phyloP scores from a whole-genome alignment of 1,140 invertebrate species.

The Amphibalanus amphitrite region DNA sequence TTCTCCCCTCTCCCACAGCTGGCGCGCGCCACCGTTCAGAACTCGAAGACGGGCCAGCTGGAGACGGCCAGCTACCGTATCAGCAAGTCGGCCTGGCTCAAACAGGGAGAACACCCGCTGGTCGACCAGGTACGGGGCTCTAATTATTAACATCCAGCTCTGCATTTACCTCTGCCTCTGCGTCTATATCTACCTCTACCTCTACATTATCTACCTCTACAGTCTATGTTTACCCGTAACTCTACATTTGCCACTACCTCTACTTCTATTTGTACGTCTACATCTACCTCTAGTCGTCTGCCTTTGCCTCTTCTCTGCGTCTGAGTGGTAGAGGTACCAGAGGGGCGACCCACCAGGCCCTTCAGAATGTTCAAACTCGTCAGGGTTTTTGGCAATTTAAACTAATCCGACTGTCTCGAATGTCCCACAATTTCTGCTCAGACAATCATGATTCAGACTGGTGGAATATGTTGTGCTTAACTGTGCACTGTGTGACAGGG shows the following conservation, averaged over 20 bases:
- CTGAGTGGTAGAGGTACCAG: too few relatives aligned
- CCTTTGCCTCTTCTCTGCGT: background rate
- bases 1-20: conserved; percentile 47
- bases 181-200: conserved; percentile 5
- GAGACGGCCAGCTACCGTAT: conserved; percentile 90
- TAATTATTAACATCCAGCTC: background rate
- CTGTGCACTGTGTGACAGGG: too few relatives aligned
- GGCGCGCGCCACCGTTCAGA: conserved; percentile 87
- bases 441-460: too few relatives aligned
- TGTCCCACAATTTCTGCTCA: too few relatives aligned
- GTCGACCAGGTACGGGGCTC: conserved; percentile 35
- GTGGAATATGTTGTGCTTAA: too few relatives aligned
- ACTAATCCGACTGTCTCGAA: too few relatives aligned
- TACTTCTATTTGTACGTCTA: background rate
- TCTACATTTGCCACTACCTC: too few relatives aligned
- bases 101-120: conserved; percentile 56
- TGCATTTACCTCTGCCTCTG: conserved; percentile 1
- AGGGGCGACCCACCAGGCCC: too few relatives aligned
- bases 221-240: background rate
- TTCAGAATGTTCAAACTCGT: too few relatives aligned
- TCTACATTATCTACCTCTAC: too few relatives aligned
- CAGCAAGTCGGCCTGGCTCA: conserved; percentile 93
- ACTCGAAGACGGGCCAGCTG: conserved; percentile 78
- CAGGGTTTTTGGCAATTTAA: too few relatives aligned
- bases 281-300: conserved; percentile 1